Evolutionary conservation across 2,888 invertebrate genomes (phyloP), one percentile per base, ranked within the genome.

Genomic region (Caenorhabditis auriculariae): DNA sequence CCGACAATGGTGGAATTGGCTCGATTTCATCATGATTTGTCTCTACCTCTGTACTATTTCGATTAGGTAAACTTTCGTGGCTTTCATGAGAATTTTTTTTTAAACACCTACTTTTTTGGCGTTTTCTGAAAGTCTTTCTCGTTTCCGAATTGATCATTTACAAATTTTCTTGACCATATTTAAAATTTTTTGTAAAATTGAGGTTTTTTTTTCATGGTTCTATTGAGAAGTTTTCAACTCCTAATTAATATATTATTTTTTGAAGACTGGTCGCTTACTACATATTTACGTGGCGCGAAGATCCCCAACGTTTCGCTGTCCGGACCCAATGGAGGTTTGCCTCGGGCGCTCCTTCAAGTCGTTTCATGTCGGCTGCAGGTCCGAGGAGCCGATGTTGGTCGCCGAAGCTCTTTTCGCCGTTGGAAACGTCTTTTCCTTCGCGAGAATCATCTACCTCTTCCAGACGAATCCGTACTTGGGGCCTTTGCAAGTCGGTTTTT

Each of bases 1-100:
- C 24, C 78, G 83, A 15, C 86, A 86, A 69, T 86, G 86, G 86
- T 86, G 86, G 86, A 86, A 86, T 77, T 86, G 85, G 85, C 80
- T 86, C 39, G 86, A 86, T 75, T 86, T 86, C 71, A 84, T 86
- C 61, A 86, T 86, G 86, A 82, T 86, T 15, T 85, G 85, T 21
- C 81, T 86, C 7, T 86, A 86, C 72, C 78, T 86, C 32, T 83
- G 84, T 60, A 85, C 85, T 3, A 85, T 86, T 71, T 83, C 85
- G 0, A 80, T 86, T 1, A 81, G 86, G 52, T 82, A 44, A 17
- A 17, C 21, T 7, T n/a, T n/a, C 15, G 17, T 12, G 17, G 17
- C 26, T 46, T 46, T 38, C 42, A 29, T 46, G 26, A 9, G 12
- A 46, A 32, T 17, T 29, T 2, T 21, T 37, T 7, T 35, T 39